Conservation (phyloP, 2,888 invertebrate species). For the Clivina fossor region DNA sequence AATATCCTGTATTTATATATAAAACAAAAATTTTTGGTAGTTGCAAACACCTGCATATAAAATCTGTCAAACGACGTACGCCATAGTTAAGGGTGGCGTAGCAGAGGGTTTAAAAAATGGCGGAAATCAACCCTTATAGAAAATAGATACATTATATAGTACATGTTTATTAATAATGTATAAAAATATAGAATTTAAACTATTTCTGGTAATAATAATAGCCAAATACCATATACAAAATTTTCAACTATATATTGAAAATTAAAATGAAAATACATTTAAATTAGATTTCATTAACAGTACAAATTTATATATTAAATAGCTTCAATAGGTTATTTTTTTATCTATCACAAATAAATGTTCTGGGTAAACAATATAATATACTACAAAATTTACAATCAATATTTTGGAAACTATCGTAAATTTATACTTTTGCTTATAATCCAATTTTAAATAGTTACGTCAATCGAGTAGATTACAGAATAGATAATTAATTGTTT, state of each 20-base stretch:
- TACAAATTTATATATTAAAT: conserved; percentile 33
- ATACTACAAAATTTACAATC: conserved; percentile 33
- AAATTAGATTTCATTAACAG: conserved; percentile 29
- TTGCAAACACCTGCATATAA: conserved; percentile 16
- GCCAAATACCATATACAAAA: conserved; percentile 28
- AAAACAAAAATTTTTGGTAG: no score
- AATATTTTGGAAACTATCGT: no score
- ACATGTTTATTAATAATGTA: conserved; percentile 3
- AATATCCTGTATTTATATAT: no score
- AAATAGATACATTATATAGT: conserved; percentile 12
- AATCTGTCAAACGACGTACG: conserved; percentile 26
- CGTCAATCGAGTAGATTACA: not conserved
- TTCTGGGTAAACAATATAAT: conserved; percentile 31
- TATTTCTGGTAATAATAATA: conserved; percentile 4
- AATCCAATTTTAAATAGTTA: conserved; percentile 11
- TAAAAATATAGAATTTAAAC: conserved; percentile 20
- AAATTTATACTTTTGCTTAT: no score
- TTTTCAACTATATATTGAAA: conserved; percentile 31
- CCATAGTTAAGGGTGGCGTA: conserved; percentile 28
- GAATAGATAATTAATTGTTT: no score
- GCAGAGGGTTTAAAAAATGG: conserved; percentile 38
- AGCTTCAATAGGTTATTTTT: conserved; percentile 31
- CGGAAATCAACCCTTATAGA: conserved; percentile 39
- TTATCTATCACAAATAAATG: conserved; percentile 34
- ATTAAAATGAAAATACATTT: conserved; percentile 25